Conservation (phyloP, 2,888 invertebrate genomes). For the Piscicola geometra region DNA sequence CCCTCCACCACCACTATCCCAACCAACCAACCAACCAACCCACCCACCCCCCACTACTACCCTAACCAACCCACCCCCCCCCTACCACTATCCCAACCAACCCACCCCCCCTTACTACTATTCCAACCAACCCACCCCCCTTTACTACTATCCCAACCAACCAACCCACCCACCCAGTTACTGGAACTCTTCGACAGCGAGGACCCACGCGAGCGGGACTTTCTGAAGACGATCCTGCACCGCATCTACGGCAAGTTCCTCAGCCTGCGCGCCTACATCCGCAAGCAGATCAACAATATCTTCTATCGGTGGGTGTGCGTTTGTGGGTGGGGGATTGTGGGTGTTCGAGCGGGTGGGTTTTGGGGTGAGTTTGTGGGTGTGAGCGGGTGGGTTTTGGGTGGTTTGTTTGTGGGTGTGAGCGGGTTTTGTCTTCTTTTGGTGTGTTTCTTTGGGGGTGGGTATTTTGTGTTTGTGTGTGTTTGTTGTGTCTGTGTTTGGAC, state of each 20-base stretch:
- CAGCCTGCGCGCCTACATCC: slow-evolving; percentile 53
- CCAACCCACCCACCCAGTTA: slow-evolving; percentile 23
- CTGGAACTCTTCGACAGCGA: slow-evolving; percentile 38
- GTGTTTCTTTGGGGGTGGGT: too few relatives aligned
- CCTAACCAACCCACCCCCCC: background rate
- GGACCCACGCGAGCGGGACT: slow-evolving; percentile 59
- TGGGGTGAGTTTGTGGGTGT: too few relatives aligned
- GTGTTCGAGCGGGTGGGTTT: too few relatives aligned
- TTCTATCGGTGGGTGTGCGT: slow-evolving; percentile 68
- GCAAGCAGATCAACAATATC: slow-evolving; percentile 96
- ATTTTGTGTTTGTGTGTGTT: too few relatives aligned
- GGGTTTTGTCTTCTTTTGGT: too few relatives aligned
- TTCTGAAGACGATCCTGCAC: slow-evolving; percentile 54
- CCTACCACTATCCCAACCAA: background rate
- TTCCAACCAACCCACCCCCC: background rate
- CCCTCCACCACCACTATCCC: too few relatives aligned
- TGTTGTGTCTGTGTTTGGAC: too few relatives aligned
- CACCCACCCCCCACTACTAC: too few relatives aligned
- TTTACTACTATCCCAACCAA: background rate
- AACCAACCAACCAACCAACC: too few relatives aligned
- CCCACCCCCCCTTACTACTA: background rate
- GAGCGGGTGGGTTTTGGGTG: too few relatives aligned
- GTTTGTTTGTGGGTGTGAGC: too few relatives aligned
- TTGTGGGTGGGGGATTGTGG: too few relatives aligned
- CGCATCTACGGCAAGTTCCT: slow-evolving; percentile 55